A percentile compares a stretch with the other conserved stretches of the same genome.
Conservation (phyloP, 2,797 vertebrate genomes). For the Paguma larvata region DNA sequence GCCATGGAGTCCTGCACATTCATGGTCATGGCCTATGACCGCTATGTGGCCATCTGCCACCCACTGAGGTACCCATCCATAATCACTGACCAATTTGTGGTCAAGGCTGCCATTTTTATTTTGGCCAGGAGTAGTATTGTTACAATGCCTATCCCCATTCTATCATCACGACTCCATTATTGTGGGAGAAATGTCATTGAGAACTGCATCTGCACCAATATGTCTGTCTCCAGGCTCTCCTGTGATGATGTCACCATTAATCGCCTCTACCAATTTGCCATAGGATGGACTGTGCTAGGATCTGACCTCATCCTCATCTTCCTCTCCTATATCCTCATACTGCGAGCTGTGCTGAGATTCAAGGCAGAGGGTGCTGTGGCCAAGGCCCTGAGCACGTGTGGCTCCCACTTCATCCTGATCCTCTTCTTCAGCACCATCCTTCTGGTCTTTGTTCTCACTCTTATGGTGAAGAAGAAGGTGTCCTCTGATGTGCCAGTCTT, state of each 20-base stretch:
- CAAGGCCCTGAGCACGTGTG: constrained; percentile 17
- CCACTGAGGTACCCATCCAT: constrained; percentile 72
- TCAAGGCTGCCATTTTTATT: no score
- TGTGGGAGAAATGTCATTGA: no score
- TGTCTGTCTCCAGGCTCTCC: no score
- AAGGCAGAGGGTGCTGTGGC: neutral
- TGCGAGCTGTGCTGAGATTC: neutral
- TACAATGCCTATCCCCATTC: no score
- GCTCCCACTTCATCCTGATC: constrained; percentile 33
- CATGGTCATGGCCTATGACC: constrained; percentile 83
- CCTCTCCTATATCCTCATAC: neutral
- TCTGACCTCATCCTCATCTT: constrained; percentile 15
- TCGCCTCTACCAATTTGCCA: no score
- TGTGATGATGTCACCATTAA: no score
- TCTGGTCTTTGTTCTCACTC: neutral
- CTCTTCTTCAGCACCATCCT: constrained; percentile 55
- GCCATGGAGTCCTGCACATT: constrained; percentile 87
- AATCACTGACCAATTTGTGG: constrained; percentile 12
- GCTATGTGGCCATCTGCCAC: constrained; percentile 83
- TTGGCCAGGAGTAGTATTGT: no score
- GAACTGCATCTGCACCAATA: no score
- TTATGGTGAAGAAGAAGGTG: neutral
- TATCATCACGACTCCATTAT: no score
- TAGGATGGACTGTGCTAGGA: neutral
- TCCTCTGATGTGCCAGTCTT: constrained; percentile 12